phyloP scores from a whole-genome alignment of 2,888 invertebrate species.

The Drosophila melanosoma region DNA sequence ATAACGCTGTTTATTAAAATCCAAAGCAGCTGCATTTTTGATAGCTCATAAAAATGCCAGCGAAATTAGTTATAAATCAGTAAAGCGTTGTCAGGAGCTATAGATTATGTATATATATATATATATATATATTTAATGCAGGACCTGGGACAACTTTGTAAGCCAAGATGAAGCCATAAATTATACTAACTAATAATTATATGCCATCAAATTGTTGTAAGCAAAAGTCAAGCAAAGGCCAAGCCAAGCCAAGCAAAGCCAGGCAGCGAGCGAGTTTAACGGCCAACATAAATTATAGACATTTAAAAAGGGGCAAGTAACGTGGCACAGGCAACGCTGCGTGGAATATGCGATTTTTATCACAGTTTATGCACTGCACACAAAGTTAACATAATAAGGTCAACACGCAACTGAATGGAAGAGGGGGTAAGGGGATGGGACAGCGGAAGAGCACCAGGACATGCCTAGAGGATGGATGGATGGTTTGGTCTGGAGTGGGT shows the following conservation, averaged over 20 bases:
- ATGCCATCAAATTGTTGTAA: conserved; percentile 74
- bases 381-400: conserved; percentile 79
- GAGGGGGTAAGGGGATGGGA: background rate
- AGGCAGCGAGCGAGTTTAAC: conserved; percentile 66
- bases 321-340: conserved; percentile 38
- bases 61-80: conserved; percentile 75
- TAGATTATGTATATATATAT: background rate
- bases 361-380: conserved; percentile 78
- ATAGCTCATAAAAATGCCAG: conserved; percentile 58
- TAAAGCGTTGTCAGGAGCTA: conserved; percentile 15
- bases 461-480: background rate
- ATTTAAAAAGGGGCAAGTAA: conserved; percentile 63
- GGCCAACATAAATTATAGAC: conserved; percentile 75
- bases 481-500: background rate
- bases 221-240: conserved; percentile 35
- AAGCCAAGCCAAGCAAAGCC: conserved; percentile 33
- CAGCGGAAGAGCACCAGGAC: background rate
- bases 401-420: conserved; percentile 54
- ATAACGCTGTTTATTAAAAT: conserved; percentile 50
- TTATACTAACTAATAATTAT: conserved; percentile 79
- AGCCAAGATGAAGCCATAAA: conserved; percentile 71
- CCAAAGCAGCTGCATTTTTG: conserved; percentile 47
- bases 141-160: conserved; percentile 58
- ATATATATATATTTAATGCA: conserved; percentile 9
- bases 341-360: conserved; percentile 75